Conservation (phyloP, 2,113 vertebrate genomes). For the Alethe diademata region DNA sequence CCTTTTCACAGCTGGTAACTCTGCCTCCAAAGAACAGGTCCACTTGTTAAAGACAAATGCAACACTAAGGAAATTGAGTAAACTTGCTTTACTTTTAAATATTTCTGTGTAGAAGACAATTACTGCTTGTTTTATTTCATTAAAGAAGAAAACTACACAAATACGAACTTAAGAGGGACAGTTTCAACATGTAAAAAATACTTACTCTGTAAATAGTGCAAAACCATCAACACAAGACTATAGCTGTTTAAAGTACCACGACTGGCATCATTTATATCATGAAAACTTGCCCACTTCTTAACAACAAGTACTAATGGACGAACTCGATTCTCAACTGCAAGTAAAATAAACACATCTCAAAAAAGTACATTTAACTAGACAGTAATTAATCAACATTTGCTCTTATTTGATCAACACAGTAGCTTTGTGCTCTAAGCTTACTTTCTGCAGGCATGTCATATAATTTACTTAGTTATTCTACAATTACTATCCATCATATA, state of each 20-base stretch:
- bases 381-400: not conserved
- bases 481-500: not conserved
- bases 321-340: slow-evolving; percentile 90
- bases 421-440: not conserved
- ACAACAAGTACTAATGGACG: slow-evolving; percentile 89
- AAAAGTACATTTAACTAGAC: not conserved
- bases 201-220: slow-evolving; percentile 99
- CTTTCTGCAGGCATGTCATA: not conserved
- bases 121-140: not conserved
- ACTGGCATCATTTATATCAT: slow-evolving; percentile 94
- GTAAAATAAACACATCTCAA: slow-evolving; percentile 59
- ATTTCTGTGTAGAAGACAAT: not conserved
- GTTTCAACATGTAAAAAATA: slow-evolving; percentile 12
- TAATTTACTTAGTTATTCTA: not conserved
- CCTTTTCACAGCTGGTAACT: not conserved
- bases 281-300: slow-evolving; percentile 93
- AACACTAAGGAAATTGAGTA: not conserved
- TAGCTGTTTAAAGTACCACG: slow-evolving; percentile 97
- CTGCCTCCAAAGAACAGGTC: not conserved
- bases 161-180: not conserved
- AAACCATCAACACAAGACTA: slow-evolving; percentile 93
- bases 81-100: not conserved
- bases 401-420: not conserved
- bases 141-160: slow-evolving; percentile 6
- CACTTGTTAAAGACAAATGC: not conserved